These are phyloP conservation scores for Cynaeus angustus DNA, from an alignment of 2,888 invertebrate genomes.

Conservation along the genomic window DNA sequence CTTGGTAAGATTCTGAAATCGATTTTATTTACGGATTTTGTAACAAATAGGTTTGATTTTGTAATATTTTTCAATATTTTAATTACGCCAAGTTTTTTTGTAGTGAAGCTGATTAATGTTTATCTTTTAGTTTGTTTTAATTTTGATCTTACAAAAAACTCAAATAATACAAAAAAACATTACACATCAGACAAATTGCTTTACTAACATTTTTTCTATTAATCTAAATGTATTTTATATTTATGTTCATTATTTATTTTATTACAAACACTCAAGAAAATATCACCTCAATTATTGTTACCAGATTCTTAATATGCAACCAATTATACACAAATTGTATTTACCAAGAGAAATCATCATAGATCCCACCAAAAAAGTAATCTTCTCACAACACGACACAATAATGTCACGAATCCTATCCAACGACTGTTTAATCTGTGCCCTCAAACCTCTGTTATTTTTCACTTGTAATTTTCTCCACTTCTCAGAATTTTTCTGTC, in stretches of 20 bases:
- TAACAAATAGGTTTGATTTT: no score
- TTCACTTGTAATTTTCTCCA: not conserved
- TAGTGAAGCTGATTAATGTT: no score
- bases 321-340: slow-evolving; percentile 5
- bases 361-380: not conserved
- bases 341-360: not conserved
- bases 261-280: not conserved
- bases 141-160: no score
- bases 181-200: no score
- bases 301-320: not conserved
- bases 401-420: slow-evolving; percentile 1
- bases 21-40: no score
- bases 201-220: no score
- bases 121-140: no score
- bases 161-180: no score
- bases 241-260: not conserved
- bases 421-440: slow-evolving; percentile 5
- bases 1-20: no score
- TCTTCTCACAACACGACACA: not conserved
- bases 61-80: no score
- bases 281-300: not conserved
- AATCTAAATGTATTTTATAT: not conserved
- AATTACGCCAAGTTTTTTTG: no score
- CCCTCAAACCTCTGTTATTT: not conserved
- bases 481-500: not conserved